These are phyloP conservation scores for Spilogale gracilis DNA, from an alignment of 2,113 vertebrate species.

Conservation along the genomic window DNA sequence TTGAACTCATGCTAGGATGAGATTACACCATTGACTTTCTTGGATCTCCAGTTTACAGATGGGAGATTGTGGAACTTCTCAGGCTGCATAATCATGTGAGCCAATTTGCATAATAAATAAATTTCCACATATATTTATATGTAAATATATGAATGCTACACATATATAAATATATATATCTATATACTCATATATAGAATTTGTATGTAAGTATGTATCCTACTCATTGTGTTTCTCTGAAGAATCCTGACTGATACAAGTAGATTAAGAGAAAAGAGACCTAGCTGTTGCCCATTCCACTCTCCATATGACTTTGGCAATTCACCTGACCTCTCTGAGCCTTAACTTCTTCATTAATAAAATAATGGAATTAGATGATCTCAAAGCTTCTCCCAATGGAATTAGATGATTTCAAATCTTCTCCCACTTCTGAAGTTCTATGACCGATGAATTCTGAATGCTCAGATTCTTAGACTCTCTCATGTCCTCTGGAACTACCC, in stretches of 20 bases:
- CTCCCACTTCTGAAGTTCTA: neutral
- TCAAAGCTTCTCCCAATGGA: neutral
- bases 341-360: neutral
- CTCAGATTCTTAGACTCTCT: neutral
- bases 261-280: neutral
- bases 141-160: neutral
- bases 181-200: neutral
- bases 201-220: neutral
- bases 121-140: neutral
- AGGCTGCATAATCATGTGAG: neutral
- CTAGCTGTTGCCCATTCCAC: neutral
- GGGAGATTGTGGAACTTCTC: neutral
- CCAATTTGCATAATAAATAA: neutral
- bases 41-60: neutral
- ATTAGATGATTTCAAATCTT: neutral
- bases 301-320: neutral
- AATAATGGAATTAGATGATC: neutral
- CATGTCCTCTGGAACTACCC: neutral
- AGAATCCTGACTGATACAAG: neutral
- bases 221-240: neutral
- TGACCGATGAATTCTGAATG: neutral
- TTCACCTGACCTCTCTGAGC: neutral
- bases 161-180: neutral
- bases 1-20: neutral
- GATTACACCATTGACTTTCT: neutral